phyloP scores from a whole-genome alignment of 23 tunicate genomes.

The Botrylloides violaceus region DNA sequence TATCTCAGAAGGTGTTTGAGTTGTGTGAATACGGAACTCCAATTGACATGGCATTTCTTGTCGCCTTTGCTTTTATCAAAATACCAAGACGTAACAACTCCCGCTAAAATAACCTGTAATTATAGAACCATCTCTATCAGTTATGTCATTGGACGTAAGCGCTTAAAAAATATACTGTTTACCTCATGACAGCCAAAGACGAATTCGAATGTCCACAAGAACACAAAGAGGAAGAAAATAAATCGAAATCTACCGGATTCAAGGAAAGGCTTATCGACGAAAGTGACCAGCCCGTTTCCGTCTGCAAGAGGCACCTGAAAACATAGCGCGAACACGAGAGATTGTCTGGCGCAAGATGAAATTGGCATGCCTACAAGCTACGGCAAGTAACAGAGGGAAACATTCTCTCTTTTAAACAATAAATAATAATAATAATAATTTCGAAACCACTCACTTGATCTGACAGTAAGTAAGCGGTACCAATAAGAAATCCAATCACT shows the following conservation, averaged over 20 bases:
- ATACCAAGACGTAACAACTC: slow-evolving; percentile 56
- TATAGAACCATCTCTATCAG: not conserved
- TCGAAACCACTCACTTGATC: slow-evolving; percentile 8
- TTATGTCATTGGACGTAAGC: not conserved
- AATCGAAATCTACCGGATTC: slow-evolving; percentile 12
- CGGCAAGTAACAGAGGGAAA: not conserved
- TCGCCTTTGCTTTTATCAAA: slow-evolving; percentile 18
- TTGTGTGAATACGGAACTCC: slow-evolving; percentile 32
- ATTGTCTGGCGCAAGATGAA: no score
- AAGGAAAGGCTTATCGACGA: not conserved
- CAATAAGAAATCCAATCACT: slow-evolving; percentile 22
- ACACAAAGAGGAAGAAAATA: slow-evolving; percentile 38
- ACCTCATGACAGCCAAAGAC: slow-evolving; percentile 65
- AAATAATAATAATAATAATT: not conserved
- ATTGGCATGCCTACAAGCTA: not conserved
- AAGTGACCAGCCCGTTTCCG: slow-evolving; percentile 40
- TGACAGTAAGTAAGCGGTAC: slow-evolving; percentile 23
- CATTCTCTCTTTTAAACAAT: not conserved
- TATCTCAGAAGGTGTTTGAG: slow-evolving; percentile 38
- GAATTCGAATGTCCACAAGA: slow-evolving; percentile 69
- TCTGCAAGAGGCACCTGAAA: slow-evolving; percentile 35
- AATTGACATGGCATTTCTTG: slow-evolving; percentile 21
- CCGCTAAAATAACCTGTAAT: slow-evolving; percentile 32
- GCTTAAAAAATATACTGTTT: not conserved
- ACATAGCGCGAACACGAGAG: not conserved